Conservation (phyloP, 2,113 vertebrate genomes). For the Macquaria ambigua region DNA sequence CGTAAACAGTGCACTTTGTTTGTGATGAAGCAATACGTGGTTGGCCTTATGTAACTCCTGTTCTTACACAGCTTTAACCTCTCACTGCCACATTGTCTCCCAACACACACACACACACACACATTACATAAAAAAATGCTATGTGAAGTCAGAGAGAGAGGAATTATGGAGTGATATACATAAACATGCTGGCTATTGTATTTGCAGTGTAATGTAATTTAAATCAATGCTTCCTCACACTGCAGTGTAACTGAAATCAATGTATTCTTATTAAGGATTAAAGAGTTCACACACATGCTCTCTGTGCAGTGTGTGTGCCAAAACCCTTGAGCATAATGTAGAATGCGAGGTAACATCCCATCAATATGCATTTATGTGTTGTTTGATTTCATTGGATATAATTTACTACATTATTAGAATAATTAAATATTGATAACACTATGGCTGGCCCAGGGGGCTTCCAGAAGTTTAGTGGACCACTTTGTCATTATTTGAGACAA, state of each 20-base stretch:
- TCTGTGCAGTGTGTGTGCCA: neutral
- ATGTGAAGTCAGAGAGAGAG: neutral
- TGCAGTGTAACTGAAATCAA: constrained; percentile 24
- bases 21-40: neutral
- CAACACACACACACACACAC: neutral
- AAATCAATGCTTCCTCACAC: constrained; percentile 18
- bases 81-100: neutral
- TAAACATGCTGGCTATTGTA: neutral
- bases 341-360: constrained; percentile 40
- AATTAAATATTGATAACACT: constrained; percentile 70
- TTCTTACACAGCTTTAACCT: neutral
- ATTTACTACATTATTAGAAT: constrained; percentile 70
- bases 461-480: constrained; percentile 24
- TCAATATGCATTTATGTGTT: constrained; percentile 64
- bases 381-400: constrained; percentile 49
- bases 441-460: neutral
- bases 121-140: neutral
- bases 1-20: neutral
- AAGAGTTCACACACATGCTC: constrained; percentile 4
- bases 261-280: constrained; percentile 29
- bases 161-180: neutral
- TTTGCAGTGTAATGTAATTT: constrained; percentile 10
- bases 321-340: neutral
- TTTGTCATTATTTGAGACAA: constrained; percentile 50
- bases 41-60: neutral